Conservation (phyloP, 2,113 vertebrate species). For the Ifrita kowaldi region DNA sequence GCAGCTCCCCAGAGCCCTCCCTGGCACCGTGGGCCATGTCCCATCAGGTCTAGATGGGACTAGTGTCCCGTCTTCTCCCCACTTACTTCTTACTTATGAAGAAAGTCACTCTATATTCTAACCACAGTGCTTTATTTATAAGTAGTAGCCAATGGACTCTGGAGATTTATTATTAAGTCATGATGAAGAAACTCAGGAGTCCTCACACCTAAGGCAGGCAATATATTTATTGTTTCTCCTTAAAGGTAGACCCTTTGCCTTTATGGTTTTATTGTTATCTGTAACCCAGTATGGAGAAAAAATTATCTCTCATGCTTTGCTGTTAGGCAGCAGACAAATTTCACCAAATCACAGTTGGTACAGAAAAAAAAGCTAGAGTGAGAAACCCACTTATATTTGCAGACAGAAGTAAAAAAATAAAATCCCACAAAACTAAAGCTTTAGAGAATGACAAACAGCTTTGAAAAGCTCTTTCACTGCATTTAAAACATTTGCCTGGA, state of each 20-base stretch:
- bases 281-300: neutral
- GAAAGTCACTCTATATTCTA: neutral
- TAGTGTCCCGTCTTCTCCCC: neutral
- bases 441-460: neutral
- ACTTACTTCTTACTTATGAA: neutral
- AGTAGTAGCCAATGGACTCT: neutral
- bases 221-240: constrained; percentile 1
- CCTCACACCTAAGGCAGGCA: neutral
- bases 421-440: neutral
- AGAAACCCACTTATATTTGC: neutral
- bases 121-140: neutral
- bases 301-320: neutral
- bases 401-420: neutral
- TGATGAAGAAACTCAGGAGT: neutral
- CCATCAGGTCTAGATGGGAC: neutral
- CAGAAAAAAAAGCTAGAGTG: neutral
- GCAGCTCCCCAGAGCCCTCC: neutral
- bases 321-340: neutral
- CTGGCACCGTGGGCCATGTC: neutral
- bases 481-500: constrained; percentile 13
- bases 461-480: neutral
- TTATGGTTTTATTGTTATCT: neutral
- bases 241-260: neutral
- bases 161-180: constrained; percentile 8
- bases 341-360: neutral